Conservation (phyloP, 2,888 invertebrate species). For the Philereme vetulata region DNA sequence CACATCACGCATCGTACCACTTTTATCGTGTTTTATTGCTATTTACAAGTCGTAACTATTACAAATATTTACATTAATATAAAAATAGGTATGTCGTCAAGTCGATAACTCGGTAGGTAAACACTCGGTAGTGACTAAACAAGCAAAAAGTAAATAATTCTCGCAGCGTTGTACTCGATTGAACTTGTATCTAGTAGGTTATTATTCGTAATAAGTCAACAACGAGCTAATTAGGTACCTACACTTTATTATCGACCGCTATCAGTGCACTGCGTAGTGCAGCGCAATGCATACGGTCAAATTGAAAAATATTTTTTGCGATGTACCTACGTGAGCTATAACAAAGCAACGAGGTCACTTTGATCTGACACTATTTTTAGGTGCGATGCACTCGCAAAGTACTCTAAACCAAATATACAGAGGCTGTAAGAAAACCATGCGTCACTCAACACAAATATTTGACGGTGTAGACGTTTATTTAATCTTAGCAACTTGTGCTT, state of each 20-base stretch:
- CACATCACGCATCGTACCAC: neutral
- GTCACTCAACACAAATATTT: conserved; percentile 26
- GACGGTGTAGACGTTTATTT: conserved; percentile 1
- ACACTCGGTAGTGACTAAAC: neutral
- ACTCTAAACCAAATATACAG: conserved; percentile 26
- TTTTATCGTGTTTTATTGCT: neutral
- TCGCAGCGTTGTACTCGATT: conserved; percentile 14
- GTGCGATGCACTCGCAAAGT: conserved; percentile 34
- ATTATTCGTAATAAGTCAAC: conserved; percentile 33
- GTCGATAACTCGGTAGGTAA: conserved; percentile 5
- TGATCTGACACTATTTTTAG: conserved; percentile 38
- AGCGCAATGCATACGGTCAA: conserved; percentile 20
- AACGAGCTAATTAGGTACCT: conserved; percentile 32
- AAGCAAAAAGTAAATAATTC: conserved; percentile 11
- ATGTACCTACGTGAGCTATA: conserved; percentile 24
- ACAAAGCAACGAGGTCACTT: conserved; percentile 39
- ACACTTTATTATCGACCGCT: conserved; percentile 28
- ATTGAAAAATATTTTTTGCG: conserved; percentile 24
- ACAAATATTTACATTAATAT: conserved; percentile 3
- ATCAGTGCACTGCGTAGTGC: conserved; percentile 25
- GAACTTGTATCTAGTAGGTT: conserved; percentile 23
- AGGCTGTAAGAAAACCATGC: conserved; percentile 27
- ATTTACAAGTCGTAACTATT: neutral
- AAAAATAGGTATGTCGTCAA: conserved; percentile 9
- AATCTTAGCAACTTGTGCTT: neutral